phyloP scores from a whole-genome alignment of 92 coral and sea anemone species.

The Porites divaricata region DNA sequence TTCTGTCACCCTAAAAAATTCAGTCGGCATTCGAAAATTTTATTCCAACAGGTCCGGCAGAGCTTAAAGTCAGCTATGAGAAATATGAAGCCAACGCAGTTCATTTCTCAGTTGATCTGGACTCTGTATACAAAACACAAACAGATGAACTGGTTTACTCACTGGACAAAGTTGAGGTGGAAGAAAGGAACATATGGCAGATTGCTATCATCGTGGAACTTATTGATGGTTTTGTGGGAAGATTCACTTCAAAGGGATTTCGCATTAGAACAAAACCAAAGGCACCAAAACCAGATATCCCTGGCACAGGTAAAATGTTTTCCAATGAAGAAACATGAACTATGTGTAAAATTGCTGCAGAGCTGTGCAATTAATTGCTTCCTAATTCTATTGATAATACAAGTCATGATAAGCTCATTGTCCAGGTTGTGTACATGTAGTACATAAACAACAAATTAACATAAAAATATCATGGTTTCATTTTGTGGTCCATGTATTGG shows the following conservation, averaged over 20 bases:
- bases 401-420: too few relatives aligned
- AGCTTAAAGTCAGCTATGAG: conserved; percentile 56
- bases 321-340: too few relatives aligned
- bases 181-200: conserved; percentile 83
- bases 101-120: conserved; percentile 80
- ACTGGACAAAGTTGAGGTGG: conserved; percentile 84
- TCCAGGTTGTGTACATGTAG: too few relatives aligned
- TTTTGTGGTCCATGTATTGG: too few relatives aligned
- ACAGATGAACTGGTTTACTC: conserved; percentile 74
- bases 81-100: conserved; percentile 40
- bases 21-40: neutral
- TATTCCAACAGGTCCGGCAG: conserved; percentile 65
- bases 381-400: too few relatives aligned
- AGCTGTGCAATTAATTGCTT: too few relatives aligned
- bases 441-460: too few relatives aligned
- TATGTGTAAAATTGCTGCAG: too few relatives aligned
- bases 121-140: conserved; percentile 86
- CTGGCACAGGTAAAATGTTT: neutral
- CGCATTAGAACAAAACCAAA: conserved; percentile 90
- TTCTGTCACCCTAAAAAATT: too few relatives aligned
- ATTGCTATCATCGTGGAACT: conserved; percentile 66
- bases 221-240: conserved; percentile 61
- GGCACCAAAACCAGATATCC: conserved; percentile 10
- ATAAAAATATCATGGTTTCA: too few relatives aligned
- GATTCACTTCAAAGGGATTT: conserved; percentile 69